Evolutionary conservation across 2,797 vertebrate species (phyloP).

Genomic region (Dallia pectoralis): DNA sequence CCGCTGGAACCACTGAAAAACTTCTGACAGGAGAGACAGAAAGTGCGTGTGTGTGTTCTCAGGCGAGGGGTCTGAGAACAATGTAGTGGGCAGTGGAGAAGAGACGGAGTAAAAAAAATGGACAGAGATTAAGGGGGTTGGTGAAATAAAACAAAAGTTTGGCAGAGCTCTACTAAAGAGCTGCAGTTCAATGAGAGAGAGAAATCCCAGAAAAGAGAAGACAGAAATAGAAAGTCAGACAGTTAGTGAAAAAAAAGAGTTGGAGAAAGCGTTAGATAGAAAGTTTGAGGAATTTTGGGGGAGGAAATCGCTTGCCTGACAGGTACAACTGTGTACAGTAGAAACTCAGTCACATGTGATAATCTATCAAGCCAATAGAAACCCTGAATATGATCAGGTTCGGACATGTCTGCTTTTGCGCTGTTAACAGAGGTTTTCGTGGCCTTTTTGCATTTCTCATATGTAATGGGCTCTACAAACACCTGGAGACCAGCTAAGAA

Average conservation of each 20-base stretch:
- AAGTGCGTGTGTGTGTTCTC: conserved; percentile 22
- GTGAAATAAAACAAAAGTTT: conserved; percentile 14
- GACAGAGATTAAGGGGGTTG: conserved; percentile 18
- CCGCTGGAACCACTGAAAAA: conserved; percentile 42
- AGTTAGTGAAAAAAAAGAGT: conserved; percentile 3
- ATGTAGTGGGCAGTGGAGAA: conserved; percentile 31
- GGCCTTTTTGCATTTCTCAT: conserved; percentile 42
- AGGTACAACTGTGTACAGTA: not conserved
- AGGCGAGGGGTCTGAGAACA: conserved; percentile 43
- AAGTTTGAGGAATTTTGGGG: not conserved
- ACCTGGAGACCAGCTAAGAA: not conserved
- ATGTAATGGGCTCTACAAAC: conserved; percentile 33
- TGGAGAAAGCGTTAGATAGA: not conserved
- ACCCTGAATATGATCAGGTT: conserved; percentile 39
- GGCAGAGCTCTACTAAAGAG: conserved; percentile 17
- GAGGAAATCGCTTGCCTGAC: no score
- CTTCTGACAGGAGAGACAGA: conserved; percentile 26
- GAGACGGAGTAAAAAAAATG: conserved; percentile 29
- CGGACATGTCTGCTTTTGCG: conserved; percentile 49
- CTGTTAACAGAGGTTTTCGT: conserved; percentile 44
- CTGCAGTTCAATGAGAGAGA: not conserved
- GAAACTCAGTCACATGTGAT: conserved; percentile 5
- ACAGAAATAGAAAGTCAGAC: not conserved
- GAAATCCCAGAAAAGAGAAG: not conserved
- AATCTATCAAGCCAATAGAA: conserved; percentile 50